phyloP scores from a whole-genome alignment of 2,113 vertebrate genomes.

The Lethenteron reissneri region DNA sequence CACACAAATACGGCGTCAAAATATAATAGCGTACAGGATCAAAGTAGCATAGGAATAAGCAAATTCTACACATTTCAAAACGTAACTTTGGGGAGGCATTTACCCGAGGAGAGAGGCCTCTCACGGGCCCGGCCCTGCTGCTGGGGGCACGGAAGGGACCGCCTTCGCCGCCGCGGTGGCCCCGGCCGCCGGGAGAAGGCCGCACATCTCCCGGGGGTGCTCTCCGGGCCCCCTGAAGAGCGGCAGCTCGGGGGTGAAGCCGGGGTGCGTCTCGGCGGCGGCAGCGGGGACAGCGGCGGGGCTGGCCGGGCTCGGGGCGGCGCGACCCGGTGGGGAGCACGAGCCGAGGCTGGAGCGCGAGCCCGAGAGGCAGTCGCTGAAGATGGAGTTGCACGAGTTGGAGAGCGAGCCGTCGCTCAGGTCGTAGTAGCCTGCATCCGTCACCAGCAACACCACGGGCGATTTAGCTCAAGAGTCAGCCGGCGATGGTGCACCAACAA shows the following conservation, averaged over 20 bases:
- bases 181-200: too few relatives aligned
- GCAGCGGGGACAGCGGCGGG: background rate
- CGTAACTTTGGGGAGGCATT: background rate
- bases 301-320: background rate
- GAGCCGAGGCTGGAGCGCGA: slow-evolving; percentile 69
- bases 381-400: slow-evolving; percentile 88
- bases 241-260: background rate
- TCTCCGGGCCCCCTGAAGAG: background rate
- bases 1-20: too few relatives aligned
- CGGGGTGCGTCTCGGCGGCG: background rate
- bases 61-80: too few relatives aligned
- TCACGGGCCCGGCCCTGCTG: background rate
- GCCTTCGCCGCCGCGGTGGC: too few relatives aligned
- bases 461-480: too few relatives aligned
- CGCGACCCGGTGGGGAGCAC: slow-evolving; percentile 25
- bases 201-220: too few relatives aligned
- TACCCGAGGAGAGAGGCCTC: slow-evolving; percentile 3
- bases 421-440: slow-evolving; percentile 61
- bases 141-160: too few relatives aligned
- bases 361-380: slow-evolving; percentile 80
- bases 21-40: too few relatives aligned
- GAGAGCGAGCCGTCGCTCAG: slow-evolving; percentile 81
- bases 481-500: too few relatives aligned
- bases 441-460: too few relatives aligned
- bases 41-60: too few relatives aligned